Percentiles rank a stretch among this genome's conserved stretches.
phyloP scores from a whole-genome alignment of 2,797 vertebrate genomes.

The Uromys caudimaculatus region DNA sequence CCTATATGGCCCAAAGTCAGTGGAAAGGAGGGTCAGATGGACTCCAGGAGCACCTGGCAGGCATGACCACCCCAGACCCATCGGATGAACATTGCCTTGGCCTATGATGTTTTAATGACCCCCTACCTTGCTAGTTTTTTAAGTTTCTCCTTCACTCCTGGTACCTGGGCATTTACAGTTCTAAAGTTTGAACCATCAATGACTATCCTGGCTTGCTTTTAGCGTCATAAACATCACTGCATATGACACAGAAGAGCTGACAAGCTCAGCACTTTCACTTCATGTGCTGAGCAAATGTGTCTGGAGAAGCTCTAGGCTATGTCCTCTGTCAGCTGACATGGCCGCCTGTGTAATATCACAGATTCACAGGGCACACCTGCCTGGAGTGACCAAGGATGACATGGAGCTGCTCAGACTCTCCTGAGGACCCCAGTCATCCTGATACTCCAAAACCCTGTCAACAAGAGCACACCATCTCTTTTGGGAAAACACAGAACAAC shows the following conservation, averaged over 20 bases:
- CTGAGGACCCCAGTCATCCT: background rate
- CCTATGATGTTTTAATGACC: background rate
- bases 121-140: background rate
- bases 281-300: background rate
- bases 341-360: background rate
- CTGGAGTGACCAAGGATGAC: background rate
- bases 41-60: background rate
- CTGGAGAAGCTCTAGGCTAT: background rate
- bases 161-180: background rate
- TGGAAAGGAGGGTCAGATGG: background rate
- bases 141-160: slow-evolving; percentile 38
- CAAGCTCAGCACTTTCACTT: background rate
- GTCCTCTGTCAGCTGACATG: background rate
- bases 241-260: background rate
- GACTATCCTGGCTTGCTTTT: background rate
- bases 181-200: background rate
- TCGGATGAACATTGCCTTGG: background rate
- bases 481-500: slow-evolving; percentile 8
- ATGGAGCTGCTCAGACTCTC: background rate
- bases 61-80: background rate
- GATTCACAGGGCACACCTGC: background rate
- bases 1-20: background rate
- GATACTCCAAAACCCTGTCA: background rate
- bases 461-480: background rate
- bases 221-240: background rate